A percentile compares a stretch with the other conserved stretches of the same genome.
These are phyloP conservation scores for Catostomus latipinnis DNA, from an alignment of 2,797 vertebrate species.

Conservation along the genomic window DNA sequence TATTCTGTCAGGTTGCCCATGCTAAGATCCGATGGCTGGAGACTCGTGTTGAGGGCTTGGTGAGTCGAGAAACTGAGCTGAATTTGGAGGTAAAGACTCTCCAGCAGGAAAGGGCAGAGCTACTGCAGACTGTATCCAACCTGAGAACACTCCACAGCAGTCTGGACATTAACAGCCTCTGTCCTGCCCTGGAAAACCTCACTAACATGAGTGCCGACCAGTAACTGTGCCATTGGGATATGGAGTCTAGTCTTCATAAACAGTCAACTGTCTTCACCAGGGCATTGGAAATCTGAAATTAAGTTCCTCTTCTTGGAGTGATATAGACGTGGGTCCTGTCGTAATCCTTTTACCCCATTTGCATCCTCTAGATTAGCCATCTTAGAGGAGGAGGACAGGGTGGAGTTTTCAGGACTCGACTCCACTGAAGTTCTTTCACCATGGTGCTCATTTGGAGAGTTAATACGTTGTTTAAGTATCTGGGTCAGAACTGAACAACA, in stretches of 20 bases:
- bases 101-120: constrained; percentile 83
- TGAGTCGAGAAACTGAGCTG: constrained; percentile 74
- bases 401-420: background rate
- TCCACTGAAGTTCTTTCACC: background rate
- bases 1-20: constrained; percentile 83
- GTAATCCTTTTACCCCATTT: background rate
- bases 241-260: background rate
- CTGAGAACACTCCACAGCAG: constrained; percentile 69
- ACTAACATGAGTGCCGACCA: background rate
- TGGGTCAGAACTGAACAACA: constrained; percentile 15
- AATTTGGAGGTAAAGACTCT: constrained; percentile 80
- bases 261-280: background rate
- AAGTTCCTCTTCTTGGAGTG: background rate
- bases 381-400: background rate
- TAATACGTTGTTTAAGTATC: background rate
- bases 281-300: background rate
- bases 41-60: constrained; percentile 81
- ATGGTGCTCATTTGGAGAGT: background rate
- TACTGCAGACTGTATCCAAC: constrained; percentile 78
- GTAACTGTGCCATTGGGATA: background rate
- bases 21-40: constrained; percentile 82
- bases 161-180: constrained; percentile 54
- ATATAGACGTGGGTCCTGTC: background rate
- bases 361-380: background rate
- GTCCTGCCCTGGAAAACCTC: constrained; percentile 5